Evolutionary conservation across 2,888 invertebrate genomes (phyloP).

Genomic region (Orchesella flavescens): DNA sequence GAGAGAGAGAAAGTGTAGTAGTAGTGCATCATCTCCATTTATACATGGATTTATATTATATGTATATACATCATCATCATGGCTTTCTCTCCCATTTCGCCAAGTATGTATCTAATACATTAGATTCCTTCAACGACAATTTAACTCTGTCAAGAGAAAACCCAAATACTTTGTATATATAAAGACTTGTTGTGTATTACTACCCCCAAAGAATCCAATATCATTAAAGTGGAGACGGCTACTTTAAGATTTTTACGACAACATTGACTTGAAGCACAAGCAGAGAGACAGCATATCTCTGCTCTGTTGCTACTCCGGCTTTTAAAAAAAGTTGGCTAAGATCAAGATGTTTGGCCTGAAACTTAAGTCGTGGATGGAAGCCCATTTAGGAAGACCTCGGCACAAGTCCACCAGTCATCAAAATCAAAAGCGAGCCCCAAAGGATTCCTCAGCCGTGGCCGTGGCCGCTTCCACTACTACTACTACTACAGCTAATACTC

Average conservation of each 20-base stretch:
- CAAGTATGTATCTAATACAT: neutral
- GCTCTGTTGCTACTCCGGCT: conserved; percentile 26
- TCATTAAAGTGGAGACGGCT: conserved; percentile 37
- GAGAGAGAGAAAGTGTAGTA: neutral
- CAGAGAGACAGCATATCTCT: conserved; percentile 15
- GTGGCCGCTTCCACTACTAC: neutral
- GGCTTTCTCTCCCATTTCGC: neutral
- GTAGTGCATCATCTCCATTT: neutral
- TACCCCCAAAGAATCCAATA: conserved; percentile 19
- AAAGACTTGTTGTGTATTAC: conserved; percentile 20
- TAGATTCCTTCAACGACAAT: conserved; percentile 35
- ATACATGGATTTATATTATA: neutral
- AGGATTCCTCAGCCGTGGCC: conserved; percentile 37
- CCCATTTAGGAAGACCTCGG: conserved; percentile 71
- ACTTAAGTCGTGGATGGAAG: conserved; percentile 72
- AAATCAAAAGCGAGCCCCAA: conserved; percentile 59
- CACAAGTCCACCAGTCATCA: conserved; percentile 66
- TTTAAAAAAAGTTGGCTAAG: conserved; percentile 50
- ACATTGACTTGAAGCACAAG: conserved; percentile 23
- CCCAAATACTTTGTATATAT: neutral
- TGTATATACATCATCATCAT: too few relatives aligned
- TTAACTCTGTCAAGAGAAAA: conserved; percentile 3
- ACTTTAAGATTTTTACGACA: conserved; percentile 39
- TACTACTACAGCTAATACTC: too few relatives aligned
- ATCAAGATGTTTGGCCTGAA: conserved; percentile 72